Conservation (phyloP, 2,888 invertebrate genomes). For the Lottia gigantea region DNA sequence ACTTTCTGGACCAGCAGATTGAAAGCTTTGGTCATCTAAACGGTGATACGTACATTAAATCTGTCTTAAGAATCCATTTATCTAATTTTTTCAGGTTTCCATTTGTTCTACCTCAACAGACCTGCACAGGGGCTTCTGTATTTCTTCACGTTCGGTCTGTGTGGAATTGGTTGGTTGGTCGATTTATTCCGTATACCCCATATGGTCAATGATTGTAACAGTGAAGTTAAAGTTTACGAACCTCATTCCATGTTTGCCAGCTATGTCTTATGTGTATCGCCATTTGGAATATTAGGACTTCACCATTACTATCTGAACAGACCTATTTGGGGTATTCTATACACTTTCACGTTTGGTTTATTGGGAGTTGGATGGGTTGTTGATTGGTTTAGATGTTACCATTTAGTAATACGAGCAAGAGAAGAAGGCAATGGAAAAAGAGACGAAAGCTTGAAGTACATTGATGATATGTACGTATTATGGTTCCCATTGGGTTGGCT, state of each 20-base stretch:
- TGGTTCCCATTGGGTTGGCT: slow-evolving; percentile 45
- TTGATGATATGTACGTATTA: slow-evolving; percentile 46
- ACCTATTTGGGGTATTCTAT: slow-evolving; percentile 28
- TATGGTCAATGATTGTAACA: slow-evolving; percentile 32
- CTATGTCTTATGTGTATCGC: slow-evolving; percentile 24
- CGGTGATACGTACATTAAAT: no score
- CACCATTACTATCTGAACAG: slow-evolving; percentile 34
- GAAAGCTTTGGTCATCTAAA: no score
- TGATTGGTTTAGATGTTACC: slow-evolving; percentile 49
- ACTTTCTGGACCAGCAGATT: no score
- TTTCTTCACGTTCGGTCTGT: slow-evolving; percentile 29
- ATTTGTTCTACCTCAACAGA: slow-evolving; percentile 36
- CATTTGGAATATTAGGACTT: slow-evolving; percentile 28
- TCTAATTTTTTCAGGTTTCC: slow-evolving; percentile 25
- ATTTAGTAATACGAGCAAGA: slow-evolving; percentile 43
- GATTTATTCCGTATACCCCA: slow-evolving; percentile 31
- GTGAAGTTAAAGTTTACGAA: not conserved
- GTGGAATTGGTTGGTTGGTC: slow-evolving; percentile 36
- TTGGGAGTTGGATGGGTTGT: slow-evolving; percentile 44
- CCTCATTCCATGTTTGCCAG: slow-evolving; percentile 16
- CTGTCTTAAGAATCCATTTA: no score
- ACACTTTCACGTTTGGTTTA: slow-evolving; percentile 25
- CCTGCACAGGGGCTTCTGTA: slow-evolving; percentile 29
- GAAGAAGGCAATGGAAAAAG: slow-evolving; percentile 16
- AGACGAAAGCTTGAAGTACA: slow-evolving; percentile 26